phyloP scores from a whole-genome alignment of 2,797 vertebrate genomes.

The Catamblyrhynchus diadema region DNA sequence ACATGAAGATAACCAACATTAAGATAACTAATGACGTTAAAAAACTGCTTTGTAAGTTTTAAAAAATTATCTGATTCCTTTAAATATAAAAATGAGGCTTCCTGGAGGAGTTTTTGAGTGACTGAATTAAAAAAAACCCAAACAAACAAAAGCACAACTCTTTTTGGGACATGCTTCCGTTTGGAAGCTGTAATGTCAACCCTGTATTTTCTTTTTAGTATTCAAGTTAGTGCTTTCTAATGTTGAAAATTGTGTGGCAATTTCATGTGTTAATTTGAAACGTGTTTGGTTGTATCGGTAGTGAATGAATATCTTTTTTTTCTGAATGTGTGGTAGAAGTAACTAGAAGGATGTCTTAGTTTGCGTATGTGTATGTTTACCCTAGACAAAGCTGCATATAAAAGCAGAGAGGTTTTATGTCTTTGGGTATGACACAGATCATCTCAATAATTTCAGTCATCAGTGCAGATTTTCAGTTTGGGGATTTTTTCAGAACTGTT shows the following conservation, averaged over 20 bases:
- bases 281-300: background rate
- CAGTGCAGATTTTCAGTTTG: background rate
- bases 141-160: fast-evolving
- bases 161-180: background rate
- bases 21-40: background rate
- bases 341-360: background rate
- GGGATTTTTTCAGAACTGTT: background rate
- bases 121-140: background rate
- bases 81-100: background rate
- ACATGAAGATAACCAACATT: background rate
- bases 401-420: background rate
- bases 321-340: background rate
- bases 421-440: background rate
- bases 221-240: background rate
- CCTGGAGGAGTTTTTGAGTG: background rate
- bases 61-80: fast-evolving
- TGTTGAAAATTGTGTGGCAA: background rate
- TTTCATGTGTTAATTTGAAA: background rate
- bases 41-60: background rate
- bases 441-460: background rate
- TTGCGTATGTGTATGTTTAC: background rate
- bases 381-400: background rate
- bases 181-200: background rate
- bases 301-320: background rate
- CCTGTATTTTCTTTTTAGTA: background rate